phyloP scores from a whole-genome alignment of 2,113 vertebrate species.

The Callipepla californica region DNA sequence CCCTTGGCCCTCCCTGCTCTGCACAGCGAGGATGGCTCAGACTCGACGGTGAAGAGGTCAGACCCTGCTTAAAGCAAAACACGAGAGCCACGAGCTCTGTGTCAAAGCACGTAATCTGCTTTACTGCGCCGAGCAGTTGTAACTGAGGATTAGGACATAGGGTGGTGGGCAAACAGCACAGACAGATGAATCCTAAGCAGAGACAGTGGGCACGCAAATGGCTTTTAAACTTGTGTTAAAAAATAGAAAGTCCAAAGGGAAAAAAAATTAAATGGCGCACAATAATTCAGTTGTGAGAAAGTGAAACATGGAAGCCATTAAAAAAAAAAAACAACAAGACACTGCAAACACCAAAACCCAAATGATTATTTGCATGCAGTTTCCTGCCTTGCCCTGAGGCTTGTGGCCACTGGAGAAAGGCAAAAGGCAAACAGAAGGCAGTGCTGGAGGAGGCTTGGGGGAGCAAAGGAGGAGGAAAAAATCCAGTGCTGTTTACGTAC shows the following conservation, averaged over 20 bases:
- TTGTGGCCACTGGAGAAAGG: not conserved
- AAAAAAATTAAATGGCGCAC: not conserved
- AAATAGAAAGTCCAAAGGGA: not conserved
- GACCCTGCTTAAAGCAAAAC: not conserved
- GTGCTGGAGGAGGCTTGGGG: not conserved
- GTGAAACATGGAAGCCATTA: too few species aligned
- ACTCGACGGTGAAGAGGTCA: rapidly evolving
- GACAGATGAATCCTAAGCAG: not conserved
- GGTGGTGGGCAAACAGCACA: not conserved
- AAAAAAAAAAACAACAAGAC: not conserved
- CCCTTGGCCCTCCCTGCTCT: too few species aligned
- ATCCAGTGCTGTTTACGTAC: not conserved
- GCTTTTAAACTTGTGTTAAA: not conserved
- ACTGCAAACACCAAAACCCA: not conserved
- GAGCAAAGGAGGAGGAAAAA: not conserved
- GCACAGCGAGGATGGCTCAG: not conserved
- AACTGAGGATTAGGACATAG: not conserved
- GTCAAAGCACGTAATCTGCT: not conserved
- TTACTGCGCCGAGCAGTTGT: not conserved
- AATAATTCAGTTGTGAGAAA: not conserved
- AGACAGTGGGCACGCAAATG: not conserved
- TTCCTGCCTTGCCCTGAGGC: not conserved
- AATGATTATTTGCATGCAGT: not conserved
- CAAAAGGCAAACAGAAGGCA: not conserved
- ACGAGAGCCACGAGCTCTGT: not conserved